phyloP scores from a whole-genome alignment of 2,113 vertebrate genomes.

The Gnathonemus echidnorhynchus region DNA sequence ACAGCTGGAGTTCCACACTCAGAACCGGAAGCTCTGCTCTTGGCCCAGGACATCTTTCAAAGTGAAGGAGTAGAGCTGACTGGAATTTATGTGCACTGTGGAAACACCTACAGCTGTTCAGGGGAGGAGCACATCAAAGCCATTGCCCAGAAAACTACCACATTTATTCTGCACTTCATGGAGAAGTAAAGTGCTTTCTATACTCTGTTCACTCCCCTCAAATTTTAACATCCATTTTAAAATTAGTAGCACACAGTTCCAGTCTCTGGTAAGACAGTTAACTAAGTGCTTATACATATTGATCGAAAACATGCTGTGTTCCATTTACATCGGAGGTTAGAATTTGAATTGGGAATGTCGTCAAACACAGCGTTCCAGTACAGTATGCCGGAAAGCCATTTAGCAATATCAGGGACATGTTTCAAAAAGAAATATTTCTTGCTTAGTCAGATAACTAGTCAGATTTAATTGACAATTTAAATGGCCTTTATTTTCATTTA shows the following conservation, averaged over 20 bases:
- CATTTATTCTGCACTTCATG: constrained; percentile 58
- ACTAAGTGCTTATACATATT: background rate
- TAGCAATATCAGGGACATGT: background rate
- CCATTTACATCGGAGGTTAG: too few species aligned
- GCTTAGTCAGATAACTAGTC: background rate
- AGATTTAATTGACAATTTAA: background rate
- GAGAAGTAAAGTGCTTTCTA: constrained; percentile 54
- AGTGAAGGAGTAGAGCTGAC: constrained; percentile 53
- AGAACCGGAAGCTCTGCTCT: constrained; percentile 47
- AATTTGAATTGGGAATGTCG: too few species aligned
- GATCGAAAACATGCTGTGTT: background rate
- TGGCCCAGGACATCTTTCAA: constrained; percentile 54
- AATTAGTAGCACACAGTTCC: background rate
- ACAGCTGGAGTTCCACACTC: constrained; percentile 62
- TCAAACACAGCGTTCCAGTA: too few species aligned
- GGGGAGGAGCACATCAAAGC: constrained; percentile 58
- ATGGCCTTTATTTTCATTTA: background rate
- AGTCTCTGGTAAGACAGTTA: background rate
- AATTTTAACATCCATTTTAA: background rate
- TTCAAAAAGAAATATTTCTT: background rate
- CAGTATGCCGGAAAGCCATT: background rate
- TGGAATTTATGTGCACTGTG: constrained; percentile 73
- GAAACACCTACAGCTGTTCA: constrained; percentile 66
- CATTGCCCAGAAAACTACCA: constrained; percentile 60
- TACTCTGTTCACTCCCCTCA: background rate